These are phyloP conservation scores for Leptinotarsa undecemlineata DNA, from an alignment of 1,140 invertebrate species.

Conservation along the genomic window DNA sequence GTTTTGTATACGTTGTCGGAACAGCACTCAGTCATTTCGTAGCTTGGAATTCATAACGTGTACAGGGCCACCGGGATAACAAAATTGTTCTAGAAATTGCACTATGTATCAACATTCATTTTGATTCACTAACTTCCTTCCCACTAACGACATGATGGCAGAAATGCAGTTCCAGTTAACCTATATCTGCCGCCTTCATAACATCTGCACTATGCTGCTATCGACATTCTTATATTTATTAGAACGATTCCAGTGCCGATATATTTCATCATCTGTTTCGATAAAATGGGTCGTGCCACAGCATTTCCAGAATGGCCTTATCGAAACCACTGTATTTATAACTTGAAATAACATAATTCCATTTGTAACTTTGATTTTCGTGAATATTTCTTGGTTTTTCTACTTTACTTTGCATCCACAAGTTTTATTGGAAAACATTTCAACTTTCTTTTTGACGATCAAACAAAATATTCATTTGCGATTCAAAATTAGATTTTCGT, in stretches of 20 bases:
- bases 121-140: background rate
- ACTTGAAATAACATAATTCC: background rate
- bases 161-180: background rate
- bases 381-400: background rate
- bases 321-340: background rate
- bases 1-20: too few relatives aligned
- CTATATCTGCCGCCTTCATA: background rate
- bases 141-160: background rate
- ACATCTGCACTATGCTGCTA: background rate
- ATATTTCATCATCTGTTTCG: background rate
- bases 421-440: too few relatives aligned
- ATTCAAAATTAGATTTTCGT: too few relatives aligned
- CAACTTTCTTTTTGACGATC: too few relatives aligned
- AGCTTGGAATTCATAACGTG: too few relatives aligned
- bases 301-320: background rate
- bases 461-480: too few relatives aligned
- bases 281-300: background rate
- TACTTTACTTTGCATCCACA: too few relatives aligned
- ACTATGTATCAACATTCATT: background rate
- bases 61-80: too few relatives aligned
- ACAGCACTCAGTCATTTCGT: too few relatives aligned
- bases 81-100: background rate
- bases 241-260: background rate
- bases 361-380: background rate
- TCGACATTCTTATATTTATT: conserved; percentile 8